These are phyloP conservation scores for Epizoanthus scotinus DNA, from an alignment of 92 coral and sea anemone species.

Conservation along the genomic window DNA sequence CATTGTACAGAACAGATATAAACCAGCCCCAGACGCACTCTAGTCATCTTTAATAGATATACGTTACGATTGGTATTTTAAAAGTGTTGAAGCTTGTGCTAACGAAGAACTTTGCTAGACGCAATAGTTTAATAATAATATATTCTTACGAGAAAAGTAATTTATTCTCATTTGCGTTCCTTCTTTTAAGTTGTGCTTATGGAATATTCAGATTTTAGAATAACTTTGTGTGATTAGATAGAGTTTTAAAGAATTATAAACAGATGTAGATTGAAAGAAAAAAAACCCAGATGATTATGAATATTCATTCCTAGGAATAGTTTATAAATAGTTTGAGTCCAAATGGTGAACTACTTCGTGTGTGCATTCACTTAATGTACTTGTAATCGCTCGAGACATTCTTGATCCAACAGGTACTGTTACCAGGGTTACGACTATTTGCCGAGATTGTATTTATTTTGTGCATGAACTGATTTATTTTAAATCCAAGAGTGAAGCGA, in stretches of 20 bases:
- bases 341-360: not conserved
- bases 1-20: conserved; percentile 22
- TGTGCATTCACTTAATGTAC: conserved; percentile 18
- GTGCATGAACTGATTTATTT: conserved; percentile 14
- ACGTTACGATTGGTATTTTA: conserved; percentile 1
- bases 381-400: not conserved
- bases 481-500: not conserved
- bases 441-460: conserved; percentile 26
- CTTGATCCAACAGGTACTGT: not conserved
- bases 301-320: conserved; percentile 11
- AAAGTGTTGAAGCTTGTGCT: not conserved
- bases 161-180: not conserved
- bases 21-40: conserved; percentile 2
- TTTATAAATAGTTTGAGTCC: not conserved
- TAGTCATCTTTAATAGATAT: not conserved
- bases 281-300: not conserved
- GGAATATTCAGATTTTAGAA: not conserved
- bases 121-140: conserved; percentile 7
- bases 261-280: not conserved
- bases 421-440: not conserved
- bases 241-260: not conserved
- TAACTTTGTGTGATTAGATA: conserved; percentile 21
- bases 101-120: not conserved
- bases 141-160: conserved; percentile 28
- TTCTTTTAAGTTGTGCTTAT: not conserved